Percentiles rank a stretch among this genome's conserved stretches.
Conservation (phyloP, 2,113 vertebrate species). For the Malurus cyaneus region DNA sequence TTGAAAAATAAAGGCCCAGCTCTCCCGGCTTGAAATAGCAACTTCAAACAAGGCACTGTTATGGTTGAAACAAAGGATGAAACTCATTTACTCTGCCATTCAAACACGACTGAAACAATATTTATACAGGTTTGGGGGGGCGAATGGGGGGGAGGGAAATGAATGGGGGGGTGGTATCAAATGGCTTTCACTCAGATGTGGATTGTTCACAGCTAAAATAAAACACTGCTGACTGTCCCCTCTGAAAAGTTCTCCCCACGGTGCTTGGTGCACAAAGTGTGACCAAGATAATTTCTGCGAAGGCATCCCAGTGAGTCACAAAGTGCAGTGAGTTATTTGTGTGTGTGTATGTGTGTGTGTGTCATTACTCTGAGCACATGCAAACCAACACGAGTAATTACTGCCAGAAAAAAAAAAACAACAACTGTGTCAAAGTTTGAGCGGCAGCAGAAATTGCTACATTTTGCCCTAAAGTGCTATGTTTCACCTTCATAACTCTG, state of each 20-base stretch:
- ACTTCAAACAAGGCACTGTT: slow-evolving; percentile 36
- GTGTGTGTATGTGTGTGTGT: not conserved
- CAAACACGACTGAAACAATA: slow-evolving; percentile 21
- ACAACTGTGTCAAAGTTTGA: slow-evolving; percentile 10
- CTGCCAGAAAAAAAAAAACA: not conserved
- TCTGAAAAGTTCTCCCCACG: not conserved
- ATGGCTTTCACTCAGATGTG: not conserved
- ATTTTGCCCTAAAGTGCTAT: not conserved
- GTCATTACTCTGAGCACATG: slow-evolving; percentile 38
- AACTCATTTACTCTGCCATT: not conserved
- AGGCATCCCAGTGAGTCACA: slow-evolving; percentile 61
- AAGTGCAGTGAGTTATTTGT: slow-evolving; percentile 21
- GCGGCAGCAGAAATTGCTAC: not conserved
- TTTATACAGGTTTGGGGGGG: not conserved
- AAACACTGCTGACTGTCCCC: not conserved
- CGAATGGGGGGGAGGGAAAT: too few species aligned
- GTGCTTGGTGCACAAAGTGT: not conserved
- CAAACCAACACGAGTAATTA: slow-evolving; percentile 20
- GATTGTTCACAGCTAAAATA: not conserved
- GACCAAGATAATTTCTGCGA: slow-evolving; percentile 42
- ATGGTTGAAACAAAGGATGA: slow-evolving; percentile 44
- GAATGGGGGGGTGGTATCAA: not conserved
- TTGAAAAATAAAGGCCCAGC: slow-evolving; percentile 27
- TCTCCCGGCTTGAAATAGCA: not conserved
- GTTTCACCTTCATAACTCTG: not conserved